These are phyloP conservation scores for Enteromius thamalakanensis DNA, from an alignment of 2,797 vertebrate genomes.

Conservation along the genomic window DNA sequence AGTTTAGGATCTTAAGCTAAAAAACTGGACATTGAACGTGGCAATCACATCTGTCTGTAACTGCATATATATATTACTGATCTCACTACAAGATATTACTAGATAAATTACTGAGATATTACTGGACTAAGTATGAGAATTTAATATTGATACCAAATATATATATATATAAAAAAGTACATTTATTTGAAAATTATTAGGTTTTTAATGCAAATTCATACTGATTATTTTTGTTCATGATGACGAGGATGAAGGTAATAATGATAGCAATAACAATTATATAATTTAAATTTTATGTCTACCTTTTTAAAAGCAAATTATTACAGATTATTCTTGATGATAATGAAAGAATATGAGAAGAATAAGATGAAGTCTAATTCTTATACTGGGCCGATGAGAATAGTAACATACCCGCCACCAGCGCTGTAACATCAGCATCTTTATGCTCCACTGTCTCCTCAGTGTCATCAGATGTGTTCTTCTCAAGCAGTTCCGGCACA, in stretches of 20 bases:
- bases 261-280: too few relatives aligned
- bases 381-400: background rate
- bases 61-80: too few relatives aligned
- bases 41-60: slow-evolving; percentile 17
- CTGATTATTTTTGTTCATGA: background rate
- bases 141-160: background rate
- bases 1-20: slow-evolving; percentile 14
- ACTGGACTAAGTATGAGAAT: background rate
- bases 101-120: background rate
- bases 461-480: slow-evolving; percentile 68
- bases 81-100: too few relatives aligned
- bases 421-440: slow-evolving; percentile 83
- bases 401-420: slow-evolving; percentile 18
- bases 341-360: background rate
- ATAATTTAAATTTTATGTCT: too few relatives aligned
- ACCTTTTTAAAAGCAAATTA: background rate
- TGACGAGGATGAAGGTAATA: background rate
- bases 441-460: slow-evolving; percentile 78
- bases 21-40: background rate
- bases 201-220: background rate
- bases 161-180: too few relatives aligned
- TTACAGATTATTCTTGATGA: background rate
- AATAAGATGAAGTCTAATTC: background rate
- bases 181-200: background rate
- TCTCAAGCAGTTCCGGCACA: slow-evolving; percentile 81